phyloP scores from a whole-genome alignment of 1,140 invertebrate species.

The Drosophila elegans region DNA sequence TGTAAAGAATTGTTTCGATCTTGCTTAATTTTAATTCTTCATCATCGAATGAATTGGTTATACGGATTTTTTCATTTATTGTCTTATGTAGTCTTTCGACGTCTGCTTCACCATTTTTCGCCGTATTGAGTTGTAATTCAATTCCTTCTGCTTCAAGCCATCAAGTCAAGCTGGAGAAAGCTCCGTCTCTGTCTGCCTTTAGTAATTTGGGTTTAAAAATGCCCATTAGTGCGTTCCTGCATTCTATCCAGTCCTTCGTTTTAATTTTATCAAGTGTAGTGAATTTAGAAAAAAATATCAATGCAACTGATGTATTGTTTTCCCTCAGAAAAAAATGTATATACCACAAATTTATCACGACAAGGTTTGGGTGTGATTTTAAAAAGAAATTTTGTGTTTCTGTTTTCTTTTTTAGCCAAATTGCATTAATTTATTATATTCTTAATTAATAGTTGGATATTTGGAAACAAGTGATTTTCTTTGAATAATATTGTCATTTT shows the following conservation, averaged over 20 bases:
- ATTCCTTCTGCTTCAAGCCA: too few species aligned
- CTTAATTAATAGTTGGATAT: background rate
- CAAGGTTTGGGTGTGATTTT: background rate
- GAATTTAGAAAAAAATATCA: background rate
- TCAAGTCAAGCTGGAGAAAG: too few species aligned
- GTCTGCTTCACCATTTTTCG: background rate
- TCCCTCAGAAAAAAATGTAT: too few species aligned
- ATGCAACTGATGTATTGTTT: background rate
- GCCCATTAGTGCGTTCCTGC: too few species aligned
- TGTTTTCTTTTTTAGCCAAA: background rate
- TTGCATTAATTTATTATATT: background rate
- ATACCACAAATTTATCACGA: too few species aligned
- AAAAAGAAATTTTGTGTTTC: conserved; percentile 1
- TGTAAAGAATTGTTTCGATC: conserved; percentile 6
- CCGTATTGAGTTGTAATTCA: too few species aligned
- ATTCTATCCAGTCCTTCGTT: too few species aligned
- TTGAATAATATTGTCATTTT: background rate
- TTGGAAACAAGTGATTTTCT: background rate
- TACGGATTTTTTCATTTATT: conserved; percentile 34
- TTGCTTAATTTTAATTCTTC: conserved; percentile 1
- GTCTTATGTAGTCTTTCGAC: conserved; percentile 32
- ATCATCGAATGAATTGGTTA: conserved; percentile 15
- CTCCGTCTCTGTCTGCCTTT: too few species aligned
- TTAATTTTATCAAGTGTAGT: too few species aligned
- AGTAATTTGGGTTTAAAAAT: too few species aligned